Evolutionary conservation across 2,888 invertebrate genomes (phyloP).

Genomic region (Luperina nickerlii): DNA sequence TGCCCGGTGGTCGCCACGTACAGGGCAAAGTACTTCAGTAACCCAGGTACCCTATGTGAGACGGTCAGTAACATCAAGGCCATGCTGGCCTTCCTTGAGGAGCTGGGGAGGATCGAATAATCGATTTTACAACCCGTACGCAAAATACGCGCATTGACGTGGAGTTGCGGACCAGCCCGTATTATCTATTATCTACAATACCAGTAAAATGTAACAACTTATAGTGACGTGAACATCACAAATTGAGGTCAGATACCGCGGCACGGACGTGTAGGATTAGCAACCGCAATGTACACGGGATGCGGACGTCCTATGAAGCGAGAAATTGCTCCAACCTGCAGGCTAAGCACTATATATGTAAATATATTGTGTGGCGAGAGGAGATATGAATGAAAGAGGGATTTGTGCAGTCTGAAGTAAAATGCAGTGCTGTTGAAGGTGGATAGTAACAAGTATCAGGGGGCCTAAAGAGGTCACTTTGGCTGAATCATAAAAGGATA

Average conservation of each 20-base stretch:
- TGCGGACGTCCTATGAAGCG: conserved; percentile 38
- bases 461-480: no score
- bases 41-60: no score
- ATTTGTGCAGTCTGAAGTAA: conserved; percentile 26
- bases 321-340: conserved; percentile 45
- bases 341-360: conserved; percentile 28
- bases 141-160: no score
- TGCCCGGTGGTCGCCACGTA: no score
- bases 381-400: conserved; percentile 41
- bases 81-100: no score
- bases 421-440: conserved; percentile 1
- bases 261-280: conserved; percentile 37
- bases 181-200: no score
- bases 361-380: conserved; percentile 26
- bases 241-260: conserved; percentile 52
- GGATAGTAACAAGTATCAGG: not conserved
- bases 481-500: no score
- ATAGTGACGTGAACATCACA: conserved; percentile 24
- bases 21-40: no score
- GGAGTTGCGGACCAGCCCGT: no score
- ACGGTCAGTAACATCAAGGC: no score
- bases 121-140: no score
- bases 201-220: not conserved
- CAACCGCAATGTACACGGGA: conserved; percentile 42
- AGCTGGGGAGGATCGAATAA: no score